Base-by-base conservation (phyloP, 2,888 invertebrate genomes). In the Odontothrips loti region DNA sequence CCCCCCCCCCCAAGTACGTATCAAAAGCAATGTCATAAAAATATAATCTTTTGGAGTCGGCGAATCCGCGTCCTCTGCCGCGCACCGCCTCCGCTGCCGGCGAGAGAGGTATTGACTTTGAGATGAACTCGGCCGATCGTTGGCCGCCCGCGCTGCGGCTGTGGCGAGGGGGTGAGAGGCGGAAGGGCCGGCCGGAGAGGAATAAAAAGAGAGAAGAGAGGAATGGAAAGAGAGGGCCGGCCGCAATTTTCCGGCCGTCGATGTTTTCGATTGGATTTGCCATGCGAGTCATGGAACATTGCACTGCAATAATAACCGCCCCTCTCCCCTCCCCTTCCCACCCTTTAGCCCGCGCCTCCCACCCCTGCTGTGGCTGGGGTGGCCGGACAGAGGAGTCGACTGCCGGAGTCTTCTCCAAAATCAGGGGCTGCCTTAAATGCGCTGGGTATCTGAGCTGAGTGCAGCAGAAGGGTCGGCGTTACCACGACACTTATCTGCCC, bases 251-350 rank as follows among this genome's bases (percentile, higher is more conserved):
- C 68, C 68, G 68, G 68, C 68, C 68, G 68, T 75, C 68, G 68
- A 75, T 75, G 68, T 75, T 75, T 75, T 75, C 68, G 68, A 75
- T 75, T 75, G 68, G 68, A 75, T 75, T 75, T 75, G 68, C 68
- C 68, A 75, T 75, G 68, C 68, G 68, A 75, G 68, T 75, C 68
- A 75, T 75, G 68, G 68, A 27, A 75, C 68, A 75, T 75, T 75
- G 68, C 68, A 27, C 68, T 12, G 68, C 68, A 75, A 75, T 75
- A 75, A 75, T 75, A 75, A 11, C 58, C 58, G 58, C 17, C 17
- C 2, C 58, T 15, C 27, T 23, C 68, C 68, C 68, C 68, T 0
- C 27, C 68, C 27, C 23, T 10, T 27, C 68, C 68, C 68, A 1
- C 68, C 68, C 11, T 27, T 27, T 6, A 43, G 27, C 68, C 1